Evolutionary conservation across 2,888 invertebrate genomes (phyloP).

Genomic region (Limnephilus lunatus): DNA sequence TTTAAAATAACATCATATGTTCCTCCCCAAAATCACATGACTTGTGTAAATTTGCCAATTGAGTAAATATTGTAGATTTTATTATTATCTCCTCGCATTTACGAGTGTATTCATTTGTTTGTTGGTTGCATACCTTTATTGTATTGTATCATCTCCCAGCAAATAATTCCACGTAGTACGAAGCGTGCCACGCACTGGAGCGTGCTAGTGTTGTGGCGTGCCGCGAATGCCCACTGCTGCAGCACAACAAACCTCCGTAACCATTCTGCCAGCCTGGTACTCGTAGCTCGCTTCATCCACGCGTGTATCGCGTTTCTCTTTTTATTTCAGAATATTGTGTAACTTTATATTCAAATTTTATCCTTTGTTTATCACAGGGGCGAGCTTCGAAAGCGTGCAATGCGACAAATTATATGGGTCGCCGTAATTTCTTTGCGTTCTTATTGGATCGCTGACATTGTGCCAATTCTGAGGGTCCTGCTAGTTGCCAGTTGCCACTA

Average conservation of each 20-base stretch:
- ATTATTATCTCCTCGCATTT: too few species aligned
- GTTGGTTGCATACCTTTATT: too few species aligned
- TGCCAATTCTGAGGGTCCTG: conserved; percentile 20
- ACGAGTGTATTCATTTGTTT: too few species aligned
- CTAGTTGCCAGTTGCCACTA: too few species aligned
- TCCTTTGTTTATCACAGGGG: not conserved
- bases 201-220: not conserved
- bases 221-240: not conserved
- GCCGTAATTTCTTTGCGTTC: not conserved
- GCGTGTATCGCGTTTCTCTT: not conserved
- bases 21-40: too few species aligned
- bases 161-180: not conserved
- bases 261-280: not conserved
- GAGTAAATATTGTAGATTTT: too few species aligned
- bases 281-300: not conserved
- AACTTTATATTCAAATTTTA: not conserved
- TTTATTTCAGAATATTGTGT: not conserved
- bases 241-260: not conserved
- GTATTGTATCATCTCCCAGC: not conserved
- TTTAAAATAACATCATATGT: too few species aligned
- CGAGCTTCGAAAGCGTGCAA: not conserved
- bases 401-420: conserved; percentile 38
- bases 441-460: conserved; percentile 18
- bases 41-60: too few species aligned
- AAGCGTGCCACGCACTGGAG: not conserved